Base-by-base conservation (phyloP, 2,113 vertebrate species). In the Nothobranchius kuhntae region DNA sequence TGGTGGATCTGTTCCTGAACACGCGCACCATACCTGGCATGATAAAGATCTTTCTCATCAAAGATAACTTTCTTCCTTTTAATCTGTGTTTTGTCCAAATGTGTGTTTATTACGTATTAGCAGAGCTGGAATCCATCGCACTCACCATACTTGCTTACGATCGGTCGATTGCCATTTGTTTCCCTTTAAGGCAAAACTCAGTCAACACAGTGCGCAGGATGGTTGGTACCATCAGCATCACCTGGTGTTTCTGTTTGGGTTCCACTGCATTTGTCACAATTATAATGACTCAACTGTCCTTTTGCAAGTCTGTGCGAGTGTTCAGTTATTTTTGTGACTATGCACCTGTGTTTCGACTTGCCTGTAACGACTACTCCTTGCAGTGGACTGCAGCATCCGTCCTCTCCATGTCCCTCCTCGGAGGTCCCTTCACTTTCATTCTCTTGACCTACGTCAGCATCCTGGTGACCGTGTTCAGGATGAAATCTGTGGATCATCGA, bases 271-370 rank as follows among this genome's bases (percentile, higher is more conserved):
- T 75, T 67, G 0, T 56, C 9, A 68, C n/a, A 21, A 2, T 13
- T 46, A 72, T 85, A 57, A 86, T 92, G 56, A 85, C 79, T 2
- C 44, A n/a, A 13, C 68, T 93, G 46, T 89, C 86, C n/a, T 93
- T 91, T 40, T 93, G 92, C 53, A 79, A 48, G 2, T 91, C 90
- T 3, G 59, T 89, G 0, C 48, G 3, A 7, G 86, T 92, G 65
- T 79, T 84, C 59, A 92, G 92, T 26, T 93, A 91, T 66, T 93
- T 93, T 77, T 91, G 92, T 58, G 91, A 92, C 60, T 92, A 88
- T 38, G 80, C 88, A 0, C 91, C 89, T 24, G 84, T 90, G 66
- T 91, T 91, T 36, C 62, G 82, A 61, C 82, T 92, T 0, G 82
- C 92, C 14, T 93, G 91, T 59, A 90, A 85, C 3, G 82, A 92